Base-by-base conservation (phyloP, 2,888 invertebrate genomes). In the Meliscaeva auricollis region DNA sequence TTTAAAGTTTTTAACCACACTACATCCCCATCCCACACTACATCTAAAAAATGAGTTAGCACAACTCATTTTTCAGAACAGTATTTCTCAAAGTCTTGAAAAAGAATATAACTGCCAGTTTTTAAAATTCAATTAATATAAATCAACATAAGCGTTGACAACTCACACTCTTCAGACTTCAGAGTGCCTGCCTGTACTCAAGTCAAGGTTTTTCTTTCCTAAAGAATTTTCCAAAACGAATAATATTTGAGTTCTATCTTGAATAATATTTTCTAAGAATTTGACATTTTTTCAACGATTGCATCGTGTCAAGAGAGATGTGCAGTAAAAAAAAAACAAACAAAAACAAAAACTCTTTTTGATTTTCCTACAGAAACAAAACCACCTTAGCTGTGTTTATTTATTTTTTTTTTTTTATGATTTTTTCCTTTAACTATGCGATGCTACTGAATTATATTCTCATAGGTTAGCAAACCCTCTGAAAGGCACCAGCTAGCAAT, bases 281-380 rank as follows among this genome's bases (percentile, higher is more conserved):
- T 62, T 62, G 60, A 60, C 22, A 41, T 60, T 62, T 44, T n/a
- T 30, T 62, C 62, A 26, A 44, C 62, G 62, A 62, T 32, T 64
- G 64, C 64, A 64, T 48, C 48, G 26, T 64, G 64, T 48, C 64
- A 64, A 64, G 64, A 44, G 46, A 30, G 1, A 30, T 46, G 20
- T 64, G 64, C 64, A 64, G 17, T 64, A 64, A 17, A 48, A 64
- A 17, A 20, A 4, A 8, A 38, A 20, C 7, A 60, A 62, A 62
- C 41, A 44, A 44, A 62, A 15, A 62, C 22, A 41, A 52, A 52
- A 52, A 30, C 11, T 35, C 30, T 64, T 46, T 46, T 7, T 46
- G 9, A 30, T 62, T 44, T 62, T 26, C 15, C 11, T 26, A 11
- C 2, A 17, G 30, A 48, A 64, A 26, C 3, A 44, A 44, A 60